phyloP scores from a whole-genome alignment of 53 echinoderm and acorn worm genomes.

The Astropecten irregularis region DNA sequence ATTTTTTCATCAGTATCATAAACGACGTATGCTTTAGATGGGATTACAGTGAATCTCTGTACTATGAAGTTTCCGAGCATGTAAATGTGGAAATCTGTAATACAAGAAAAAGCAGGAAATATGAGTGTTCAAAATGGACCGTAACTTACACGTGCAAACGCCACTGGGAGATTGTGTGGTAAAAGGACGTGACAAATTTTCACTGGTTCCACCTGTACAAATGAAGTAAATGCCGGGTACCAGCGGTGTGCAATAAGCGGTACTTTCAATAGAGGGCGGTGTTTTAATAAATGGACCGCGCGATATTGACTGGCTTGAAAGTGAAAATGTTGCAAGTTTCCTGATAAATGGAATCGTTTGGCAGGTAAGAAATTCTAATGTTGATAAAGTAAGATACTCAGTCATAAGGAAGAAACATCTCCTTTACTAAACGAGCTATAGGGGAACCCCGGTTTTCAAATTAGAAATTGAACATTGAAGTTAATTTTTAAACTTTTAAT shows the following conservation, averaged over 20 bases:
- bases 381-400: no score
- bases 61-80: no score
- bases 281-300: neutral
- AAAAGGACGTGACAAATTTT: conserved; percentile 27
- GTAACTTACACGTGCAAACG: conserved; percentile 55
- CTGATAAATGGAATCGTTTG: conserved; percentile 13
- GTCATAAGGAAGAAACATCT: neutral
- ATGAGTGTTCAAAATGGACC: neutral
- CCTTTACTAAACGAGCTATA: no score
- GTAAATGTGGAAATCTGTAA: neutral
- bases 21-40: no score
- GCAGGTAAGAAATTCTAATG: neutral
- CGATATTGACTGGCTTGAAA: no score
- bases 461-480: no score
- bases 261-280: conserved; percentile 24
- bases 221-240: conserved; percentile 1
- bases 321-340: no score
- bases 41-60: neutral
- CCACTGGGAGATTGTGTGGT: conserved; percentile 62
- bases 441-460: no score
- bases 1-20: no score
- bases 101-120: neutral
- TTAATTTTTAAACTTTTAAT: no score
- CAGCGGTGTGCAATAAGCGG: neutral
- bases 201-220: neutral